These are phyloP conservation scores for Diadumene lineata DNA, from an alignment of 92 coral and sea anemone species.

Conservation along the genomic window DNA sequence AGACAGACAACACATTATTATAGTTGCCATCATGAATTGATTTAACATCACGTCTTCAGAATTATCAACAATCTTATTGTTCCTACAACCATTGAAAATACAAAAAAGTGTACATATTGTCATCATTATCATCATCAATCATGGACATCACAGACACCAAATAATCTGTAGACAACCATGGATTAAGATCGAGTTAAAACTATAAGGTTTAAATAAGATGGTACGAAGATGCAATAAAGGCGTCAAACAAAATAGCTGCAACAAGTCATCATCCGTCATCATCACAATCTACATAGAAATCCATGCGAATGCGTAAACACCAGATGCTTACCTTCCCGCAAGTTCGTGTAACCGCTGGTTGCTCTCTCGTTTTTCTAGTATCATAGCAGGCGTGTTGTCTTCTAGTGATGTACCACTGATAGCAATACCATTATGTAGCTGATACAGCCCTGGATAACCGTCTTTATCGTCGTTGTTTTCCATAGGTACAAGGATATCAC, in stretches of 20 bases:
- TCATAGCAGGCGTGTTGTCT: constrained; percentile 59
- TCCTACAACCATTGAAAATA: no score
- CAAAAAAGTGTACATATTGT: no score
- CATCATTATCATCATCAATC: no score
- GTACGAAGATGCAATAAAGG: no score
- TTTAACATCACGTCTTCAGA: neutral
- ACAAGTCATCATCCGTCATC: neutral
- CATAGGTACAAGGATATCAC: constrained; percentile 62
- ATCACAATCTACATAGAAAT: neutral
- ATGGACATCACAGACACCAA: no score
- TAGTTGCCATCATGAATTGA: neutral
- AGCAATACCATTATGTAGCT: constrained; percentile 82
- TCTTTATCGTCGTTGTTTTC: constrained; percentile 25
- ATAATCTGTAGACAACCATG: no score
- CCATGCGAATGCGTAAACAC: neutral
- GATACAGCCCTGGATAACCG: constrained; percentile 62
- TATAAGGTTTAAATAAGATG: no score
- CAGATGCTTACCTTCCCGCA: constrained; percentile 90
- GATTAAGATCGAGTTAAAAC: no score
- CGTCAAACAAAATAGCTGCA: no score
- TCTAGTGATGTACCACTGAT: constrained; percentile 63
- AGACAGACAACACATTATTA: neutral
- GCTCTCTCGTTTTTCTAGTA: constrained; percentile 56
- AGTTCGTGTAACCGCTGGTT: constrained; percentile 54
- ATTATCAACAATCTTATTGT: neutral